Evolutionary conservation across 2,888 invertebrate genomes (phyloP), one percentile per base, ranked within the genome.

Genomic region (Cancer borealis): DNA sequence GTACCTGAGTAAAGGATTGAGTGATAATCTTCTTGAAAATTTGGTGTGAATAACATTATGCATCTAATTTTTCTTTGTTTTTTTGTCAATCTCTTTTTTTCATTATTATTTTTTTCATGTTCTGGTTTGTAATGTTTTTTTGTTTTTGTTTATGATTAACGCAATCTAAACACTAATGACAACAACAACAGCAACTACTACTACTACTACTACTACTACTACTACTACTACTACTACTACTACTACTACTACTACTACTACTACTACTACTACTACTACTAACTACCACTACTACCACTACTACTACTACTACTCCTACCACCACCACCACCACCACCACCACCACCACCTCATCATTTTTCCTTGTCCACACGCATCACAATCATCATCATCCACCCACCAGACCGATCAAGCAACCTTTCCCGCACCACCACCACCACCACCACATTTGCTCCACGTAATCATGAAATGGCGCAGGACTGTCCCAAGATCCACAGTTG

Each of bases 251-350:
- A 14, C 60, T 17, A 60, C 17, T 60, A 17, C 60, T 60, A 60
- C 60, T 60, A 60, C 60, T 60, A 60, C 60, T 60, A 60, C 60
- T 49, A 60, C 60, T 60, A 49, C 49, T 49, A 49, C 49, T 49
- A 49, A 49, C 49, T 49, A 49, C 49, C 10, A 49, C 49, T 49
- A 49, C 49, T 49, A 49, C 49, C 3, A 0, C 49, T 49, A 66
- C 66, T 66, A 2, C 66, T 17, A 66, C 21, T 8, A 21, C 66
- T 8, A 66, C 66, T 8, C 3, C 66, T 3, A 66, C 66, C 21
- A 66, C 66, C 66, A 66, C 66, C 66, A 66, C 66, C 66, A 66
- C 66, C 66, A 66, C 66, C 66, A 66, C n/a, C 66, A 66, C 66
- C 66, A 66, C 66, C 21, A 21, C 66, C 66, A 66, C 66, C 66